Conservation (phyloP, 2,797 vertebrate genomes). For the Siniperca obscura region DNA sequence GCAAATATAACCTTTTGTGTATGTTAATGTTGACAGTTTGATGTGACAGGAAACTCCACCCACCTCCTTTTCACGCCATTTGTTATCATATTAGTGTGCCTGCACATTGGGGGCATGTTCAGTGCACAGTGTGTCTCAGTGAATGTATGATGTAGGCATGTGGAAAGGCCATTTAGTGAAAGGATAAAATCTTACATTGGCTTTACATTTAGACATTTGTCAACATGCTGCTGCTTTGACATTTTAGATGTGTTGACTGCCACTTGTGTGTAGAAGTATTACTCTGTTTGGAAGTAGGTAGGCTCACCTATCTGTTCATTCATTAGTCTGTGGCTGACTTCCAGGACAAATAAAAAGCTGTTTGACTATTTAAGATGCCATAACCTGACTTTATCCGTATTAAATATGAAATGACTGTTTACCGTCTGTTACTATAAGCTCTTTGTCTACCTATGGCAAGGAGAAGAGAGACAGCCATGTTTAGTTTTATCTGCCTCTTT, state of each 20-base stretch:
- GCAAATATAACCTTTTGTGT: neutral
- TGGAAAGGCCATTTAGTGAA: neutral
- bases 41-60: conserved; percentile 70
- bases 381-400: neutral
- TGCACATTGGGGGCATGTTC: neutral
- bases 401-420: neutral
- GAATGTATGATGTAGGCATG: neutral
- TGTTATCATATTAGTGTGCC: neutral
- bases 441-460: neutral
- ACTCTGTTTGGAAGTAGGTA: neutral
- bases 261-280: neutral
- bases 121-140: neutral
- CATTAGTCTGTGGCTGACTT: neutral
- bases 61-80: neutral
- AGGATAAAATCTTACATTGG: neutral
- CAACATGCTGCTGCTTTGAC: neutral
- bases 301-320: neutral
- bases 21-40: neutral
- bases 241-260: neutral
- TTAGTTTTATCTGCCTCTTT: conserved; percentile 7
- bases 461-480: neutral
- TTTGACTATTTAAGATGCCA: neutral
- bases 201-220: neutral
- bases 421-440: neutral
- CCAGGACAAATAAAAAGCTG: neutral